Evolutionary conservation across 2,113 vertebrate genomes (phyloP).

Genomic region (Ageneiosus marmoratus): DNA sequence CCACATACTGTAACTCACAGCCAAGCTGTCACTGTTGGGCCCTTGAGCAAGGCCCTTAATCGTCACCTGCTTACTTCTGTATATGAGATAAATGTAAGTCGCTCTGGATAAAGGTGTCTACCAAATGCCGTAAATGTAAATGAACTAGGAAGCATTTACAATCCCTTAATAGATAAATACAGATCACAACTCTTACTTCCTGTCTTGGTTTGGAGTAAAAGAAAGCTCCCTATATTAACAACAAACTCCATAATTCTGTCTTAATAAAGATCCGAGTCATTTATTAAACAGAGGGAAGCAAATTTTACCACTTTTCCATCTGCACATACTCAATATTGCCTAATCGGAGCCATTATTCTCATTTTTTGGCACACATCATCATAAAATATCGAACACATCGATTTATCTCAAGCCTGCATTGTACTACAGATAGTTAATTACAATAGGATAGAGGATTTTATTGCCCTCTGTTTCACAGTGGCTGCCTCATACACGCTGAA

Average conservation of each 20-base stretch:
- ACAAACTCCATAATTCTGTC: background rate
- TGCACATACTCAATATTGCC: conserved; percentile 55
- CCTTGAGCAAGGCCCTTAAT: too few species aligned
- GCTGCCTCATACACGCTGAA: conserved; percentile 50
- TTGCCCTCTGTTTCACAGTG: conserved; percentile 65
- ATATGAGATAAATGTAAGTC: too few species aligned
- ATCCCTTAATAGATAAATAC: background rate
- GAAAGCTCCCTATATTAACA: background rate
- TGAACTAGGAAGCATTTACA: too few species aligned
- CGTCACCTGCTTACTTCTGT: too few species aligned
- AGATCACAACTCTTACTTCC: background rate
- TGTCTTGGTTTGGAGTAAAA: background rate
- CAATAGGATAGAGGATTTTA: conserved; percentile 69
- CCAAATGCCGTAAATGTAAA: too few species aligned
- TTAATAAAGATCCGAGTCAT: background rate
- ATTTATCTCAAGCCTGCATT: conserved; percentile 57
- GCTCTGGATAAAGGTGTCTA: too few species aligned
- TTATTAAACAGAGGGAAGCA: background rate
- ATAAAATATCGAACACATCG: conserved; percentile 55
- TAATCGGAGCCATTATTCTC: conserved; percentile 64
- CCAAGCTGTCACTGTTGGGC: too few species aligned
- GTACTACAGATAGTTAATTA: conserved; percentile 62
- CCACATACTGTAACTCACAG: background rate
- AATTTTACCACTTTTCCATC: background rate
- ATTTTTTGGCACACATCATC: conserved; percentile 55